These are phyloP conservation scores for Leistus spinibarbis DNA, from an alignment of 2,888 invertebrate species.

Conservation along the genomic window DNA sequence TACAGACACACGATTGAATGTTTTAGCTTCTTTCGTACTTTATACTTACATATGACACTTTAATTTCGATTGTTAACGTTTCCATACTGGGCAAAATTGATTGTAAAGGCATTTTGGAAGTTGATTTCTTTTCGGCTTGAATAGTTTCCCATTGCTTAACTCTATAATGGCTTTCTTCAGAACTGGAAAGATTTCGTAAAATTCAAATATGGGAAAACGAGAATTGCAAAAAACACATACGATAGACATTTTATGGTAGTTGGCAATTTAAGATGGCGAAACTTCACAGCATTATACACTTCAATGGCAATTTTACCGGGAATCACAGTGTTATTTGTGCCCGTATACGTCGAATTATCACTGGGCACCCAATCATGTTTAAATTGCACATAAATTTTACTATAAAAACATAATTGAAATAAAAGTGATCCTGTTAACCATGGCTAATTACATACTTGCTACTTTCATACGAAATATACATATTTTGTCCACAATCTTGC, in stretches of 20 bases:
- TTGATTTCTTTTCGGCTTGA: slow-evolving; percentile 40
- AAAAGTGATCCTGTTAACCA: slow-evolving; percentile 2
- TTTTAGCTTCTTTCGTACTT: too few species aligned
- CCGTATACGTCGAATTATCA: too few species aligned
- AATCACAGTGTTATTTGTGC: slow-evolving; percentile 56
- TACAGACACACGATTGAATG: too few species aligned
- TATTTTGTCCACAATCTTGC: slow-evolving; percentile 59
- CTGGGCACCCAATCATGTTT: slow-evolving; percentile 51
- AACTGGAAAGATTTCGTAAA: slow-evolving; percentile 5
- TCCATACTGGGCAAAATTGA: slow-evolving; percentile 66
- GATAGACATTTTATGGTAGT: slow-evolving; percentile 63
- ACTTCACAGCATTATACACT: slow-evolving; percentile 77
- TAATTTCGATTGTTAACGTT: slow-evolving; percentile 62
- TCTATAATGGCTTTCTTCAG: slow-evolving; percentile 24
- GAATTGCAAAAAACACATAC: slow-evolving; percentile 56
- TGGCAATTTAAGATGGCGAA: slow-evolving; percentile 64
- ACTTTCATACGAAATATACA: slow-evolving; percentile 60
- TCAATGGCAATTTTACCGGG: slow-evolving; percentile 68
- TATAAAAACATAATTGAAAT: slow-evolving; percentile 50
- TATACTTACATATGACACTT: slow-evolving; percentile 63
- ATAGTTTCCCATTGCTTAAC: slow-evolving; percentile 20
- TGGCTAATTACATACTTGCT: slow-evolving; percentile 56
- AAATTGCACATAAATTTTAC: slow-evolving; percentile 74
- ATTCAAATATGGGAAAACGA: neutral
- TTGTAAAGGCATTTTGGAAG: slow-evolving; percentile 50